Conservation (phyloP, 2,797 vertebrate genomes). For the Mycteria americana region DNA sequence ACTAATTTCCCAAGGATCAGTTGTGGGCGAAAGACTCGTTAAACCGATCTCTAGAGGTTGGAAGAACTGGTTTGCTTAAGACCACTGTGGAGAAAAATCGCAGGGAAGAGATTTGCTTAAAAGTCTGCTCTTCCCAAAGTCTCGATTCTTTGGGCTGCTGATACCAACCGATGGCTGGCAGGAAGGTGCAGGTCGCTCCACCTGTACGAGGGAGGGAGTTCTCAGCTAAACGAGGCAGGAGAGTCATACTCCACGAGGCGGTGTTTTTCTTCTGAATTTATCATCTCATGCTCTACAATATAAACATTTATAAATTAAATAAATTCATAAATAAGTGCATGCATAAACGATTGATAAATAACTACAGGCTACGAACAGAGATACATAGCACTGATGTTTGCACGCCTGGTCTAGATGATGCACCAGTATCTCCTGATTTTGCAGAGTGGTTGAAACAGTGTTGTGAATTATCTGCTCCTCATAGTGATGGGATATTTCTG, state of each 20-base stretch:
- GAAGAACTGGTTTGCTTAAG: background rate
- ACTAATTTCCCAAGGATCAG: background rate
- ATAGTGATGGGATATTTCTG: slow-evolving; percentile 47
- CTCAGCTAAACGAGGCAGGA: rapidly evolving
- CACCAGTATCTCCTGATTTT: background rate
- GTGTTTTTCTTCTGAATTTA: background rate
- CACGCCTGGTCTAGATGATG: background rate
- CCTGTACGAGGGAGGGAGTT: rapidly evolving
- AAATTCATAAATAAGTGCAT: slow-evolving; percentile 3
- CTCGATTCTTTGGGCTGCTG: rapidly evolving
- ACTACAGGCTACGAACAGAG: background rate
- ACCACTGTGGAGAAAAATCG: background rate
- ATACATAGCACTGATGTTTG: background rate
- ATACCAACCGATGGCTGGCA: rapidly evolving
- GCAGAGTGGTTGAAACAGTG: background rate
- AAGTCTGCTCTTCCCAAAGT: background rate
- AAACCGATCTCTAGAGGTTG: background rate
- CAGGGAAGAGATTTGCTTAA: background rate
- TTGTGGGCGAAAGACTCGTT: background rate
- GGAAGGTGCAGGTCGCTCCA: background rate
- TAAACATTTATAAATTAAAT: slow-evolving; percentile 28
- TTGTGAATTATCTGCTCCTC: slow-evolving; percentile 23
- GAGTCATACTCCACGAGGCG: rapidly evolving
- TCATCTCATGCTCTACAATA: background rate
- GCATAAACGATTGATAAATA: slow-evolving; percentile 28